Conservation (phyloP, 2,797 vertebrate species). For the Lepilemur septentrionalis region DNA sequence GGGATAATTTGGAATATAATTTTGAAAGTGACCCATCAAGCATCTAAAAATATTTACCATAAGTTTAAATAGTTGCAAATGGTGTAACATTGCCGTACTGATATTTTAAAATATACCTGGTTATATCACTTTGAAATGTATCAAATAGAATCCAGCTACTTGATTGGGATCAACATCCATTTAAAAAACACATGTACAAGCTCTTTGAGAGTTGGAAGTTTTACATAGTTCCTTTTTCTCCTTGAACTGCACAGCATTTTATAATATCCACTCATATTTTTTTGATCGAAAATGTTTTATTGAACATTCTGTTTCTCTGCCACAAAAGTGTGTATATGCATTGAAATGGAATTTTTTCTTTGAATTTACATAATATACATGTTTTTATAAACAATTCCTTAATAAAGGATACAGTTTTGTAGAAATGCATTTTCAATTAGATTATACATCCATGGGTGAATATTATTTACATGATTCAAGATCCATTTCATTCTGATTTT, state of each 20-base stretch:
- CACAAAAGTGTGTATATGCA: neutral
- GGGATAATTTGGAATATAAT: neutral
- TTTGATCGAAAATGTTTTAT: neutral
- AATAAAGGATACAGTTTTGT: neutral
- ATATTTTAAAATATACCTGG: neutral
- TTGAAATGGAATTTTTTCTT: neutral
- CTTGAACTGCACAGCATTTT: neutral
- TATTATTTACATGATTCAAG: neutral
- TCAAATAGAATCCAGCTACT: neutral
- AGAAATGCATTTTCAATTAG: neutral
- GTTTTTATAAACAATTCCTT: neutral
- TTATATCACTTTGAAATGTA: neutral
- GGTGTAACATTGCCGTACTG: neutral
- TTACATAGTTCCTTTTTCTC: neutral
- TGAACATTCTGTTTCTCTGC: neutral
- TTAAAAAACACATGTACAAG: neutral
- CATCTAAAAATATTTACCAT: neutral
- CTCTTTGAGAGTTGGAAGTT: neutral
- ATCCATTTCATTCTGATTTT: neutral
- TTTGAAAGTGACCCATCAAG: neutral
- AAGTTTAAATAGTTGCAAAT: neutral
- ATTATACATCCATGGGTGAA: neutral
- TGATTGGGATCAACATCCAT: neutral
- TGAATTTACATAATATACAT: neutral
- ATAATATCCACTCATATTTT: neutral